Evolutionary conservation across 1,140 invertebrate genomes (phyloP).

Genomic region (Drosophila suzukii): DNA sequence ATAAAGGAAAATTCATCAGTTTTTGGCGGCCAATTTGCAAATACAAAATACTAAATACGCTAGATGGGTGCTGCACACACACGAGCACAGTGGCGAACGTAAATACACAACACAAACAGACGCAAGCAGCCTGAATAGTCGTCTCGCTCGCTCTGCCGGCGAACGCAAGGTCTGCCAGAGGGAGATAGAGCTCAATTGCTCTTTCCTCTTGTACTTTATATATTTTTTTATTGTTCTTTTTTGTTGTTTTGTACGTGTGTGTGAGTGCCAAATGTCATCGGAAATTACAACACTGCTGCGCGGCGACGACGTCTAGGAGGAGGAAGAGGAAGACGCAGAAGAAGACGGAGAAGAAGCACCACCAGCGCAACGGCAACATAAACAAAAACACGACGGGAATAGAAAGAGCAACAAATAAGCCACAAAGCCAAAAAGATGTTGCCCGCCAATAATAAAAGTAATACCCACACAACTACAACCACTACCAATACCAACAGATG

Average conservation of each 20-base stretch:
- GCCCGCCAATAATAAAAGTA: conserved; percentile 17
- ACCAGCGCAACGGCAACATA: conserved; percentile 56
- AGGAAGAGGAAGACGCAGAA: conserved; percentile 19
- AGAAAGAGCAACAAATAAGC: conserved; percentile 15
- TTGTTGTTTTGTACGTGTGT: conserved; percentile 25
- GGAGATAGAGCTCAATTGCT: conserved; percentile 11
- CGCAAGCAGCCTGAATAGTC: conserved; percentile 11
- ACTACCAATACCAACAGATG: conserved; percentile 48
- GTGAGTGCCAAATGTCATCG: conserved; percentile 76
- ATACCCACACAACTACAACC: conserved; percentile 19
- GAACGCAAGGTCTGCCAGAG: conserved; percentile 2
- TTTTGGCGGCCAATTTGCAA: conserved; percentile 71
- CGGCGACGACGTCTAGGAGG: conserved; percentile 33
- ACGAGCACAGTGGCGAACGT: conserved; percentile 32
- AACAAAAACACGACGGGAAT: conserved; percentile 50
- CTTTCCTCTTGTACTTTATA: conserved; percentile 25
- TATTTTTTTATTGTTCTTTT: conserved; percentile 23
- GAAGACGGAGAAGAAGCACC: conserved; percentile 18
- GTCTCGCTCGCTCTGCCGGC: conserved; percentile 23
- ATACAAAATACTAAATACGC: conserved; percentile 51
- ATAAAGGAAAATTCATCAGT: conserved; percentile 2
- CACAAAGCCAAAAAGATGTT: conserved; percentile 54
- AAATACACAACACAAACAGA: conserved; percentile 28
- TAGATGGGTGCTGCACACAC: conserved; percentile 43
- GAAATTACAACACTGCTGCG: conserved; percentile 74